phyloP scores from a whole-genome alignment of 2,888 invertebrate species.

The Acanthosepion pharaonis region DNA sequence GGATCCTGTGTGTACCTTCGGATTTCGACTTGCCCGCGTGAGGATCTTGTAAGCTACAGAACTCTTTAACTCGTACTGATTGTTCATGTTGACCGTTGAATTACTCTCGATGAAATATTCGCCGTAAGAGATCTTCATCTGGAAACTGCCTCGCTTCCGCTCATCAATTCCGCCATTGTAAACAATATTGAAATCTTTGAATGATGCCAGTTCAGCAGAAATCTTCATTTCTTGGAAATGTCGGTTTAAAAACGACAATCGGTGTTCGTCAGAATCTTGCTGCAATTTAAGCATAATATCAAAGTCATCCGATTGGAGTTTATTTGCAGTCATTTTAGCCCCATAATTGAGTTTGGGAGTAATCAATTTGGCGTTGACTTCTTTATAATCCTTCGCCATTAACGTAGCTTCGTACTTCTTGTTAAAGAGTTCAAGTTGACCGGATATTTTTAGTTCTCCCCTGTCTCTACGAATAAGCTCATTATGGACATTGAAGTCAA shows the following conservation, averaged over 20 bases:
- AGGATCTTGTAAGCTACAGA: neutral
- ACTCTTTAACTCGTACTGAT: neutral
- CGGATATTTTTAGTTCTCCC: neutral
- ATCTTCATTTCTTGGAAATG: slow-evolving; percentile 20
- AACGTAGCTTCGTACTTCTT: neutral
- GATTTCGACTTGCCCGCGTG: neutral
- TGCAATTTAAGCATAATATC: neutral
- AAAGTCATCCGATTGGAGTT: neutral
- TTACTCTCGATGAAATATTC: neutral
- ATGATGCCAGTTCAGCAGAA: neutral
- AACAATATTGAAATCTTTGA: neutral
- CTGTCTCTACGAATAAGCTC: neutral
- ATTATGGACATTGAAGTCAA: neutral
- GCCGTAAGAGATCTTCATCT: neutral
- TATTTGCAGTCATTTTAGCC: neutral
- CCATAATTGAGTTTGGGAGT: neutral
- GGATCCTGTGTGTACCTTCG: neutral
- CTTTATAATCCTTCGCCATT: neutral
- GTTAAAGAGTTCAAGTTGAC: neutral
- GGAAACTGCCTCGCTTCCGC: neutral
- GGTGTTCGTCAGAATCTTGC: neutral
- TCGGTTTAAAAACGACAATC: neutral
- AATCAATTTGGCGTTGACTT: neutral
- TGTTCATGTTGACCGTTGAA: neutral
- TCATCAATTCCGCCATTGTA: neutral